A percentile compares a stretch with the other conserved stretches of the same genome.
Conservation (phyloP, 2,113 vertebrate species). For the Callorhinus ursinus region DNA sequence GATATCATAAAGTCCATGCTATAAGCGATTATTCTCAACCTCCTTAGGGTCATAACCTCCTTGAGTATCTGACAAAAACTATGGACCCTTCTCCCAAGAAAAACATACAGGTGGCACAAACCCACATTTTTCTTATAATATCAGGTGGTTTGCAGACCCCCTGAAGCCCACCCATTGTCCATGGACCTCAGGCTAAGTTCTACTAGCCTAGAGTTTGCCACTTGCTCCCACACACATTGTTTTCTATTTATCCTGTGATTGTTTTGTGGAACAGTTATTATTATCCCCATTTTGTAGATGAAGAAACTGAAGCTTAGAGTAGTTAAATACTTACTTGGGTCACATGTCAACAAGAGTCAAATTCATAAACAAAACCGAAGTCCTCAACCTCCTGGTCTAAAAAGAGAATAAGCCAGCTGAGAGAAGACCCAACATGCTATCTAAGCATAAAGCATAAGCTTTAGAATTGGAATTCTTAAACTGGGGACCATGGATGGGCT, state of each 20-base stretch:
- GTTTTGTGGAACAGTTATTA: not conserved
- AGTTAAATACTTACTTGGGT: not conserved
- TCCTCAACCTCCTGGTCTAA: not conserved
- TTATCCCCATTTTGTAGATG: not conserved
- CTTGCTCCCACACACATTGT: not conserved
- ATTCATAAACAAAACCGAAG: not conserved
- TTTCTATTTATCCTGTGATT: not conserved
- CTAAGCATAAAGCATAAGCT: not conserved
- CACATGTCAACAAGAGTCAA: not conserved
- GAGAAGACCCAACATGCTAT: not conserved
- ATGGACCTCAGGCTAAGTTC: not conserved
- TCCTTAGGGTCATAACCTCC: not conserved
- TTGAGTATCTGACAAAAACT: not conserved
- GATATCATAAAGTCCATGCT: not conserved
- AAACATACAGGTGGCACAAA: not conserved
- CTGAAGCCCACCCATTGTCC: not conserved
- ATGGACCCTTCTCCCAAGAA: not conserved
- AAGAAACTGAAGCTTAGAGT: not conserved
- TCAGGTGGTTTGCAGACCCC: not conserved
- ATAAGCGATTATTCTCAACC: not conserved
- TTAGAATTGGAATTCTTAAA: not conserved
- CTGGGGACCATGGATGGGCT: not conserved
- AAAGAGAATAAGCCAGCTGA: not conserved
- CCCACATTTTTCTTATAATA: not conserved
- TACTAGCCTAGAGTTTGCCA: not conserved